Evolutionary conservation across 2,113 vertebrate genomes (phyloP), one percentile per base, ranked within the genome.

Genomic region (Paraplagusia blochii): DNA sequence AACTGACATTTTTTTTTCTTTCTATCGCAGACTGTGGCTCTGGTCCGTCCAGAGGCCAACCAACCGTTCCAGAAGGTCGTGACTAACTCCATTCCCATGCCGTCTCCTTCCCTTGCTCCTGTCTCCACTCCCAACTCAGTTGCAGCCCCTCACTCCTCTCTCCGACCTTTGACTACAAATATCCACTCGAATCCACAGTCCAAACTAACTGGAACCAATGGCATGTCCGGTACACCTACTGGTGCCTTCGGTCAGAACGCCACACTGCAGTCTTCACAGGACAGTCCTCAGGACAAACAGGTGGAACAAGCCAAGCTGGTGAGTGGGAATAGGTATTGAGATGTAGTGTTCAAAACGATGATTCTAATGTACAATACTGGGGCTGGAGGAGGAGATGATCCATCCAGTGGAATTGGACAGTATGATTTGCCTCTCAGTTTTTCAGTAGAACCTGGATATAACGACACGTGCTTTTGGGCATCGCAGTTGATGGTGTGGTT

Each of bases 291-390:
- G 88, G 97, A 99, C 63, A 99, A 94, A 62, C 90, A 95, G 79
- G 91, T 92, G 2, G 97, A 97, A 60, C 96, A 99, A 79, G 93
- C 94, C 52, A 95, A 96, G 68, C 83, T 95, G 93, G 95, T 98
- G 66, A 89, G 90, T 78, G 56, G 1, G 3, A 3, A 17, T 10
- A 14, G 53, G 44, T n/a, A n/a, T n/a, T n/a, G n/a, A n/a, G n/a
- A n/a, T n/a, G n/a, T n/a, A n/a, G n/a, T n/a, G n/a, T n/a, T n/a
- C n/a, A n/a, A n/a, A n/a, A n/a, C n/a, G n/a, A n/a, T n/a, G n/a
- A n/a, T n/a, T n/a, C n/a, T n/a, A n/a, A n/a, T n/a, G n/a, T n/a
- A n/a, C n/a, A n/a, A n/a, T n/a, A n/a, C n/a, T n/a, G n/a, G n/a
- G n/a, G n/a, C n/a, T n/a, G n/a, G n/a, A n/a, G n/a, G n/a, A n/a